Evolutionary conservation across 2,888 invertebrate genomes (phyloP).

Genomic region (Rosalia funebris): DNA sequence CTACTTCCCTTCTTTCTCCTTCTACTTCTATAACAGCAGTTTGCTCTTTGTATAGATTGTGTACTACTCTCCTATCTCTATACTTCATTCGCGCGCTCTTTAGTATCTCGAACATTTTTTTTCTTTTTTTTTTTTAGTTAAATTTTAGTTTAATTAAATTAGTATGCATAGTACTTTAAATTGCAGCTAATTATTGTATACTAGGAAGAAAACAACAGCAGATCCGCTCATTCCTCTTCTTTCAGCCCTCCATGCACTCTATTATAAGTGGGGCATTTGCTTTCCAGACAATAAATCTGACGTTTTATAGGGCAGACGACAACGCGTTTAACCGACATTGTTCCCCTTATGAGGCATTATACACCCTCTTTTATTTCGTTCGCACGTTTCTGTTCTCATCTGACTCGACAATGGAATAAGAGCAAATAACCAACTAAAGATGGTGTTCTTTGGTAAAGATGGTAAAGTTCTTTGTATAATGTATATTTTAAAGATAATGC

Average conservation of each 20-base stretch:
- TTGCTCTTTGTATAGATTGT: no score
- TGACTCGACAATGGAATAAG: constrained; percentile 5
- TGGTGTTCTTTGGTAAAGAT: neutral
- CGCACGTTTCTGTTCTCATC: neutral
- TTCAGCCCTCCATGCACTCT: neutral
- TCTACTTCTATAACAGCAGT: no score
- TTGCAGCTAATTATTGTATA: no score
- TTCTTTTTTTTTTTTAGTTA: no score
- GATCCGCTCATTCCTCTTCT: neutral
- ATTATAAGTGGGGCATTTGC: neutral
- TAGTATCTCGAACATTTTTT: no score
- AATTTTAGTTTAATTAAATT: no score
- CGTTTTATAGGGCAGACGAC: neutral
- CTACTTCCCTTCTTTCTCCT: no score
- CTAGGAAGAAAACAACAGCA: no score
- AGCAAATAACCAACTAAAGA: constrained; percentile 9
- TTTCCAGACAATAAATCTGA: constrained; percentile 6
- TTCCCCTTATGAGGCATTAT: neutral
- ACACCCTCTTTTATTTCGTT: constrained; percentile 1
- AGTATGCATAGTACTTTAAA: no score
- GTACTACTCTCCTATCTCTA: no score
- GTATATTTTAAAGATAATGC: constrained; percentile 2
- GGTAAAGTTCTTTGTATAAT: neutral
- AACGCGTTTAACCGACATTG: constrained; percentile 1
- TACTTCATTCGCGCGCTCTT: no score